Percentiles rank a stretch among this genome's conserved stretches.
Conservation (phyloP, 2,797 vertebrate species). For the Sternarchorhynchus goeldii region DNA sequence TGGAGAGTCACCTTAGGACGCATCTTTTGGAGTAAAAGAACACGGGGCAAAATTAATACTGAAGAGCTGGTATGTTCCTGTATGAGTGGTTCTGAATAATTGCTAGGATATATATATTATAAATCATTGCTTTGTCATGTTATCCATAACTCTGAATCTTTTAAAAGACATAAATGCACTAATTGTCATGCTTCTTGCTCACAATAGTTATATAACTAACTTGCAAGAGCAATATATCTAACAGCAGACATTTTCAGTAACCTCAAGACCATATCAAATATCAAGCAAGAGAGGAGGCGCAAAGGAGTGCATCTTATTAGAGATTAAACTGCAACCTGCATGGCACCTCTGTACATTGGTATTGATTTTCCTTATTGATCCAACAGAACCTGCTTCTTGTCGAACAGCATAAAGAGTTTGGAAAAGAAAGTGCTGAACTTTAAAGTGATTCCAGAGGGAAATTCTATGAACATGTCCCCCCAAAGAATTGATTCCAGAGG, state of each 20-base stretch:
- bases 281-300: neutral
- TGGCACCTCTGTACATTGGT: slow-evolving; percentile 17
- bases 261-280: slow-evolving; percentile 17
- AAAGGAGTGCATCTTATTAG: slow-evolving; percentile 16
- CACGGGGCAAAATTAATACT: neutral
- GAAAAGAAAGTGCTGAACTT: slow-evolving; percentile 29
- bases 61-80: neutral
- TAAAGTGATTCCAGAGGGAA: slow-evolving; percentile 29
- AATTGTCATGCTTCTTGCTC: neutral
- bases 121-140: neutral
- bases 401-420: neutral
- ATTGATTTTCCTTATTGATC: slow-evolving; percentile 40
- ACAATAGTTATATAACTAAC: neutral
- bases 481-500: too few species aligned
- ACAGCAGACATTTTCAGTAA: neutral
- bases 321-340: slow-evolving; percentile 10
- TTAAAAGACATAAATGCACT: too few species aligned
- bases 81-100: neutral
- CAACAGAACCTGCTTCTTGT: slow-evolving; percentile 13
- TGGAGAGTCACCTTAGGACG: neutral
- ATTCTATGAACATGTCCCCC: neutral
- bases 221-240: neutral
- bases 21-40: neutral
- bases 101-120: neutral
- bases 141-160: neutral